Base-by-base conservation (phyloP, 2,113 vertebrate species). In the Pica pica region DNA sequence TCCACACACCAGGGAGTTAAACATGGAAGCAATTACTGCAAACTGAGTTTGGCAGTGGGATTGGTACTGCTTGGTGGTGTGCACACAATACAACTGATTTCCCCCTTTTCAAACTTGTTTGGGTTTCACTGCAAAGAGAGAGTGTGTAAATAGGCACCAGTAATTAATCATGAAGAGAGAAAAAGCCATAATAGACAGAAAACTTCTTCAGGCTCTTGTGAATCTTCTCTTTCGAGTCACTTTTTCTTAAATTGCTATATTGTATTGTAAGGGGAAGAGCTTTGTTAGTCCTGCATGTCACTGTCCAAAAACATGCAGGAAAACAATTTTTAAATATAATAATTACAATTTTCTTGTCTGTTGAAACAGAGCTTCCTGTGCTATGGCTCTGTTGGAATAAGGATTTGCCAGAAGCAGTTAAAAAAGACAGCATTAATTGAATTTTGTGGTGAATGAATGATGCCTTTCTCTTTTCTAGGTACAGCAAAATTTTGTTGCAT, bases 1-100 rank as follows among this genome's bases (percentile, higher is more conserved):
- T 39, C 16, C 13, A 13, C 28, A 41, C 17, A 37, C 5, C 19
- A 33, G 33, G 18, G 71, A 71, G 37, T 73, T 46, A 19, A 63
- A 27, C 39, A 26, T 7, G 26, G 37, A 17, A 68, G 28, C 24
- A 24, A 35, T 22, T n/a, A 10, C 22, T 16, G 15, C 35, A 4
- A 9, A 3, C 49, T 57, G 37, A 16, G 57, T 50, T 77, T 42
- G 44, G 53, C 41, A 59, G 24, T 57, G 60, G 26, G 27, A 2
- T 16, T 30, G 28, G 35, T 44, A 27, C 35, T 33, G 2, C 46
- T 57, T 52, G 78, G 10, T 42, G 42, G 17, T 16, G 47, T 6
- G 56, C 50, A n/a, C 19, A 24, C 5, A 37, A 2, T 11, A 6
- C 17, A 87, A 0, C 15, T 65, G 28, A 26, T 16, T n/a, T 1